Evolutionary conservation across 2,888 invertebrate genomes (phyloP).

Genomic region (Pammene fasciana): DNA sequence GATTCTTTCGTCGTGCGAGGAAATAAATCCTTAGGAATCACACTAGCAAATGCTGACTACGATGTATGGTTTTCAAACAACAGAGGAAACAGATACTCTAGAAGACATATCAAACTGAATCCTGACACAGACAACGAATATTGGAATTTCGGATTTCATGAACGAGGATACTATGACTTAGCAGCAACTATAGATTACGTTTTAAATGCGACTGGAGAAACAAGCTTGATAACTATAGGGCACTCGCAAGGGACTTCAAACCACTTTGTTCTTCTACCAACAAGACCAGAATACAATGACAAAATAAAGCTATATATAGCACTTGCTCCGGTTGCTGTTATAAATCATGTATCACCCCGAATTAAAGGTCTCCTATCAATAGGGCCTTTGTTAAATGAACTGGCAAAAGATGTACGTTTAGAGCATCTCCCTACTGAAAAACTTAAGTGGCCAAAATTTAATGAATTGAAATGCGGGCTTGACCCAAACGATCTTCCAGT

Average conservation of each 20-base stretch:
- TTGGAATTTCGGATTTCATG: constrained; percentile 85
- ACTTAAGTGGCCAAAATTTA: constrained; percentile 33
- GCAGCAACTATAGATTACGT: constrained; percentile 81
- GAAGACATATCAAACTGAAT: constrained; percentile 71
- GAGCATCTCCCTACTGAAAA: constrained; percentile 49
- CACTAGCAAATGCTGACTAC: constrained; percentile 74
- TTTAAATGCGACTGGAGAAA: constrained; percentile 67
- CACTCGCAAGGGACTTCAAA: constrained; percentile 86
- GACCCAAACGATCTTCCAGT: constrained; percentile 42
- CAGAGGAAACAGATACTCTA: constrained; percentile 84
- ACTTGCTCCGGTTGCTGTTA: constrained; percentile 82
- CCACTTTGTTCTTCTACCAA: constrained; percentile 79
- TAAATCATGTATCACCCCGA: constrained; percentile 60
- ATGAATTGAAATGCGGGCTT: constrained; percentile 44
- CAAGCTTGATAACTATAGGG: constrained; percentile 84
- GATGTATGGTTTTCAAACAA: constrained; percentile 68
- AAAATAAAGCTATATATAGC: constrained; percentile 79
- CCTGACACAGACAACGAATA: constrained; percentile 61
- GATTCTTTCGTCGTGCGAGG: constrained; percentile 56
- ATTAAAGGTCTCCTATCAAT: constrained; percentile 44
- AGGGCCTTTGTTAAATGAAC: constrained; percentile 55
- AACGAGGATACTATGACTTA: constrained; percentile 87
- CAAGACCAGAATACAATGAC: constrained; percentile 79
- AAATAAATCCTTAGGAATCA: constrained; percentile 49
- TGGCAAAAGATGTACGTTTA: constrained; percentile 63